These are phyloP conservation scores for Leptatherina wallacei DNA, from an alignment of 2,797 vertebrate species.

Conservation along the genomic window DNA sequence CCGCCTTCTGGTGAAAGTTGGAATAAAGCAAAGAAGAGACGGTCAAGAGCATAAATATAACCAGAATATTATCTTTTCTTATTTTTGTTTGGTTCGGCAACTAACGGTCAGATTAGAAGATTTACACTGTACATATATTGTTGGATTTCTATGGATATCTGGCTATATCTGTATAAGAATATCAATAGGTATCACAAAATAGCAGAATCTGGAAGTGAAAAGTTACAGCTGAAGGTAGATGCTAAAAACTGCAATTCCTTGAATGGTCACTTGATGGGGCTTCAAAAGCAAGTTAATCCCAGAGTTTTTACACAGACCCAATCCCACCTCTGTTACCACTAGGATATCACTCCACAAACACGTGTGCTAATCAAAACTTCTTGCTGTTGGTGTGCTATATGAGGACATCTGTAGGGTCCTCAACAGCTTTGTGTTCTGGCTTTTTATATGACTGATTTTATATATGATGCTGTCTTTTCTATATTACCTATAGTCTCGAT, in stretches of 20 bases:
- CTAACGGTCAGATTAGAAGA: not conserved
- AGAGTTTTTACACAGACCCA: too few species aligned
- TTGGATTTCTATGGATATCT: not conserved
- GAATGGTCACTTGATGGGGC: not conserved
- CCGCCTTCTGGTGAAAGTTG: slow-evolving; percentile 35
- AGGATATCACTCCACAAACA: too few species aligned
- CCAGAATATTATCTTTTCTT: not conserved
- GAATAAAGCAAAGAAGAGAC: not conserved
- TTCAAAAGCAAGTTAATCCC: not conserved
- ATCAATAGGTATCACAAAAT: not conserved
- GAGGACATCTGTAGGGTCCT: too few species aligned
- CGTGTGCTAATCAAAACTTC: too few species aligned
- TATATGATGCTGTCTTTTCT: too few species aligned
- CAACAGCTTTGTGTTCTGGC: too few species aligned
- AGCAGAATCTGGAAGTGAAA: not conserved
- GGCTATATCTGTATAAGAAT: not conserved
- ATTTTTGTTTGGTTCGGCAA: not conserved
- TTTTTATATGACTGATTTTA: too few species aligned
- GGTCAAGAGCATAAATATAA: slow-evolving; percentile 11
- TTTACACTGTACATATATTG: not conserved
- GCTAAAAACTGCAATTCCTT: not conserved
- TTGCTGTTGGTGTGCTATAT: too few species aligned
- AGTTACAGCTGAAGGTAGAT: not conserved
- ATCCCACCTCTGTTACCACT: too few species aligned
- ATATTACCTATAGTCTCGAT: too few species aligned